These are phyloP conservation scores for Motacilla alba DNA, from an alignment of 2,113 vertebrate genomes.

Conservation along the genomic window DNA sequence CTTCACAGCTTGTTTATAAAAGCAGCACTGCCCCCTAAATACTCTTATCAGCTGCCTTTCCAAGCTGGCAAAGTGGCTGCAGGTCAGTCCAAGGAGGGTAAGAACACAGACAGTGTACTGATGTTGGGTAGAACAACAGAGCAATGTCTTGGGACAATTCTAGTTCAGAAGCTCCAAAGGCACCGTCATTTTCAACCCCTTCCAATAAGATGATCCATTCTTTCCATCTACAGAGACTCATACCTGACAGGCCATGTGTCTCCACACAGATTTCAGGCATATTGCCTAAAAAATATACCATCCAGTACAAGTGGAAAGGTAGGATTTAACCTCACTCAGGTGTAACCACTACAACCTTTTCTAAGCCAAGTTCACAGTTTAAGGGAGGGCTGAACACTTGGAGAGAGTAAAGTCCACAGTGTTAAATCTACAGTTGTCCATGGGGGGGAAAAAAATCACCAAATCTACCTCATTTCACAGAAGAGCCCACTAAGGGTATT, in stretches of 20 bases:
- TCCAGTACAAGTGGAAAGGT: background rate
- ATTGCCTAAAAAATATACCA: background rate
- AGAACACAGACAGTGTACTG: background rate
- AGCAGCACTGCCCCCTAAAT: background rate
- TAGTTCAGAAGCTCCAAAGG: background rate
- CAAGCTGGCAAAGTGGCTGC: background rate
- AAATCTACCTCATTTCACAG: background rate
- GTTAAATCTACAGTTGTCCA: background rate
- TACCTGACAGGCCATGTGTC: too few species aligned
- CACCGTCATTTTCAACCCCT: background rate
- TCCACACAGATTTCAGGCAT: background rate
- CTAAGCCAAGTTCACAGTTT: background rate
- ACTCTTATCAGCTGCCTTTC: background rate
- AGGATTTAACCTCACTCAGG: background rate
- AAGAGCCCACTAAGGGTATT: background rate
- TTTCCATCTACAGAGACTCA: background rate
- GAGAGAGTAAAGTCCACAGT: background rate
- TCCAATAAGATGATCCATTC: background rate
- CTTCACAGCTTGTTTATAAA: background rate
- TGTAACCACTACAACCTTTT: background rate
- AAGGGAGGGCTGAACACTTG: background rate
- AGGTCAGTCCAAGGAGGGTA: background rate
- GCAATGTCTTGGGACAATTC: background rate
- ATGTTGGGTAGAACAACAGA: accelerated
- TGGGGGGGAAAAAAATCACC: background rate